Conservation (phyloP, 2,888 invertebrate genomes). For the Nomada ferruginata region DNA sequence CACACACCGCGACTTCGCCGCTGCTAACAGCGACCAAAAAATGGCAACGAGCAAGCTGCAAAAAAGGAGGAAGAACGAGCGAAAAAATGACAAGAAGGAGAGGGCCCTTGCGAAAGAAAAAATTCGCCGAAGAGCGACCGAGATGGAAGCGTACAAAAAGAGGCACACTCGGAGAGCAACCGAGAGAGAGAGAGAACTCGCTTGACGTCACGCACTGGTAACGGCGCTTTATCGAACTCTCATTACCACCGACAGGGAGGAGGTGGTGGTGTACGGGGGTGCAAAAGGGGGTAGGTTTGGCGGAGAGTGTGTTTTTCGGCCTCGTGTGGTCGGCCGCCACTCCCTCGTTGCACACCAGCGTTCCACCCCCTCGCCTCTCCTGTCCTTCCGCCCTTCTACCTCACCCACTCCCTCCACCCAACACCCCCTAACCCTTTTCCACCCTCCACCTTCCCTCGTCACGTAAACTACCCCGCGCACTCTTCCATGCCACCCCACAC, state of each 20-base stretch:
- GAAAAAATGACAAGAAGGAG: slow-evolving; percentile 52
- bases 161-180: not conserved
- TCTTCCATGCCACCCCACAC: slow-evolving; percentile 53
- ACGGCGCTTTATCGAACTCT: slow-evolving; percentile 84
- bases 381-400: slow-evolving; percentile 57
- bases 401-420: slow-evolving; percentile 37
- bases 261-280: slow-evolving; percentile 55
- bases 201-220: slow-evolving; percentile 82
- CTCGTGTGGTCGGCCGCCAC: slow-evolving; percentile 82
- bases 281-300: slow-evolving; percentile 69
- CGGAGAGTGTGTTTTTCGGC: slow-evolving; percentile 83
- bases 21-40: slow-evolving; percentile 65
- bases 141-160: slow-evolving; percentile 5
- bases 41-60: slow-evolving; percentile 52
- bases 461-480: slow-evolving; percentile 63
- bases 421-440: slow-evolving; percentile 33
- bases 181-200: slow-evolving; percentile 59
- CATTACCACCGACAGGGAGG: slow-evolving; percentile 79
- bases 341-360: slow-evolving; percentile 74
- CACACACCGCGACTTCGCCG: slow-evolving; percentile 63
- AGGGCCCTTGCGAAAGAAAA: not conserved
- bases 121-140: slow-evolving; percentile 11
- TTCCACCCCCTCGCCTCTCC: slow-evolving; percentile 48
- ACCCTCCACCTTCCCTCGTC: slow-evolving; percentile 52
- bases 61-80: not conserved